A percentile compares a stretch with the other conserved stretches of the same genome.
Conservation (phyloP, 2,113 vertebrate genomes). For the Oriolus oriolus region DNA sequence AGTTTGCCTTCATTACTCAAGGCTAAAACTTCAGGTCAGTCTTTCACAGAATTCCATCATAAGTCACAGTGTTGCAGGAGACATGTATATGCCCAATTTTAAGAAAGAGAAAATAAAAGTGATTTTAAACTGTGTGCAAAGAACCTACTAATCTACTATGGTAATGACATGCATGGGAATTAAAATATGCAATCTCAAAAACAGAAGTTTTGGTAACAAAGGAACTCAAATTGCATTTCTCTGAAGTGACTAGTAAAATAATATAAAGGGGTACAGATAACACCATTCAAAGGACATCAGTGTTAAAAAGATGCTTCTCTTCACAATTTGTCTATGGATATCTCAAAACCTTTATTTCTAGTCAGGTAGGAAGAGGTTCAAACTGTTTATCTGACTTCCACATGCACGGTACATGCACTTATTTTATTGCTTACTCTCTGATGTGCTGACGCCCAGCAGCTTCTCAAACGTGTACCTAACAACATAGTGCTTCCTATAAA, state of each 20-base stretch:
- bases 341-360: background rate
- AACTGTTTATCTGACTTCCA: background rate
- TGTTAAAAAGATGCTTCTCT: background rate
- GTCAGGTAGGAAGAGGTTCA: background rate
- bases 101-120: background rate
- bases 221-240: background rate
- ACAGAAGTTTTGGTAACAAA: background rate
- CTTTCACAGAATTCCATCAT: background rate
- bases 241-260: background rate
- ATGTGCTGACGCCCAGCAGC: background rate
- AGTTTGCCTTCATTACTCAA: background rate
- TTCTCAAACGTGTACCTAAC: background rate
- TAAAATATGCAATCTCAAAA: background rate
- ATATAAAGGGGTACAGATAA: background rate
- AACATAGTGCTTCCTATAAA: background rate
- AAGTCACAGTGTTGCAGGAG: background rate
- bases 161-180: background rate
- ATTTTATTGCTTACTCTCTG: background rate
- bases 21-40: background rate
- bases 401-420: accelerated
- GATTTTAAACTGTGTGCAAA: background rate
- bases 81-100: background rate
- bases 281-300: background rate
- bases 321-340: background rate
- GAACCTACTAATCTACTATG: background rate